Evolutionary conservation across 1,140 invertebrate genomes (phyloP), one percentile per base, ranked within the genome.

Genomic region (Microplitis demolitor): DNA sequence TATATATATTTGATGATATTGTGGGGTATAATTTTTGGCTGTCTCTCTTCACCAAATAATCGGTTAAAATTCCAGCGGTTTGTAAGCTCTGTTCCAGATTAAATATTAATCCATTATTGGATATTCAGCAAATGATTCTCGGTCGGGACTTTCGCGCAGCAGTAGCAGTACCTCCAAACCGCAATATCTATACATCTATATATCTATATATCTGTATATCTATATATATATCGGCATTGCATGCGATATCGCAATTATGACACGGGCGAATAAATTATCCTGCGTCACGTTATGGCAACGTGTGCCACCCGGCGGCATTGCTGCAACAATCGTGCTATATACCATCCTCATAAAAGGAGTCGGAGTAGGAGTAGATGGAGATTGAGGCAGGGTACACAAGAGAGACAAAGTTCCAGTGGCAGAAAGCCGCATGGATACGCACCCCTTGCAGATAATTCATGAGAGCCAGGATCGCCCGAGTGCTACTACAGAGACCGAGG

Each of bases 181-280:
- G 66, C 69, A 53, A 74, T 72, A 24, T 24, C 24, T 24, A 24
- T 2, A 24, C 24, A 24, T 24, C 24, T 24, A 24, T 24, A 24
- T 24, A 24, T 24, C 24, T 24, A 24, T 24, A 24, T n/a, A 24
- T 24, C 24, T 24, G 2, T 24, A 24, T 24, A 24, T 24, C 24
- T 24, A 24, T 24, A 74, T 76, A 76, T 45, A 45, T 74, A 77
- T 74, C 60, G 71, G 63, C 54, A 66, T 60, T 60, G 69, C 70
- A 74, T 75, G 72, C 73, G 74, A 82, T 75, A 79, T 77, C 76
- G 79, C 79, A 80, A 82, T 80, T 79, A 80, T 79, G 75, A 79
- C 56, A 74, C 61, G 73, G 76, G 64, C 72, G 76, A 79, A 79
- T 80, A 80, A 81, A 80, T 81, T 82, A 80, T 75, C 74, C 66